These are phyloP conservation scores for Ceratitis capitata DNA, from an alignment of 1,140 invertebrate species.

Conservation along the genomic window DNA sequence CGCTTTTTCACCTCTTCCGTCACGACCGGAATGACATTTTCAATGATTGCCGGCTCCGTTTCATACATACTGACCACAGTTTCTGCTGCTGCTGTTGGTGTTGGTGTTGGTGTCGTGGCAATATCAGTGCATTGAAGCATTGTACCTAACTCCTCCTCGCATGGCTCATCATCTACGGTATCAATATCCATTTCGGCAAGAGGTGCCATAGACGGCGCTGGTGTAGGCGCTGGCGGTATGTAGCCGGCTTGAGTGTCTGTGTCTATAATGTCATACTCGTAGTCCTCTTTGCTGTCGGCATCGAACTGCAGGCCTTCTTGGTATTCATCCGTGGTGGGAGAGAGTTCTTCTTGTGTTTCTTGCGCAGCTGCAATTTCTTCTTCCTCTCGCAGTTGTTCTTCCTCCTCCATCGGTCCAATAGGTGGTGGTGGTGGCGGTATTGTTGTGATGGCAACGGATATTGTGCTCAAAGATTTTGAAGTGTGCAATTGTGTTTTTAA, in stretches of 20 bases:
- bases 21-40: slow-evolving; percentile 35
- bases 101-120: background rate
- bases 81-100: background rate
- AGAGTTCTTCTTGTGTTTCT: slow-evolving; percentile 50
- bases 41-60: background rate
- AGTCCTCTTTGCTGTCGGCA: slow-evolving; percentile 51
- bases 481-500: background rate
- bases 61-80: slow-evolving; percentile 37
- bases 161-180: slow-evolving; percentile 71
- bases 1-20: slow-evolving; percentile 58
- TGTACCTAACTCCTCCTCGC: slow-evolving; percentile 48
- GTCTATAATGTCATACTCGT: slow-evolving; percentile 53
- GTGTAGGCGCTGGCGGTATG: slow-evolving; percentile 57
- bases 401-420: slow-evolving; percentile 25
- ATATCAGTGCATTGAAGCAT: too few species aligned
- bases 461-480: background rate
- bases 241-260: slow-evolving; percentile 50
- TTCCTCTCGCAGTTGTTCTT: slow-evolving; percentile 36
- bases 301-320: slow-evolving; percentile 57
- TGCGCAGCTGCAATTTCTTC: slow-evolving; percentile 33
- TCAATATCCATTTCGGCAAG: slow-evolving; percentile 73
- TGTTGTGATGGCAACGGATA: background rate
- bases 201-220: slow-evolving; percentile 67
- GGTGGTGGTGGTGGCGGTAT: slow-evolving; percentile 33
- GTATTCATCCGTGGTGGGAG: slow-evolving; percentile 62